phyloP scores from a whole-genome alignment of 2,888 invertebrate genomes.

The Neoscelio sp. region DNA sequence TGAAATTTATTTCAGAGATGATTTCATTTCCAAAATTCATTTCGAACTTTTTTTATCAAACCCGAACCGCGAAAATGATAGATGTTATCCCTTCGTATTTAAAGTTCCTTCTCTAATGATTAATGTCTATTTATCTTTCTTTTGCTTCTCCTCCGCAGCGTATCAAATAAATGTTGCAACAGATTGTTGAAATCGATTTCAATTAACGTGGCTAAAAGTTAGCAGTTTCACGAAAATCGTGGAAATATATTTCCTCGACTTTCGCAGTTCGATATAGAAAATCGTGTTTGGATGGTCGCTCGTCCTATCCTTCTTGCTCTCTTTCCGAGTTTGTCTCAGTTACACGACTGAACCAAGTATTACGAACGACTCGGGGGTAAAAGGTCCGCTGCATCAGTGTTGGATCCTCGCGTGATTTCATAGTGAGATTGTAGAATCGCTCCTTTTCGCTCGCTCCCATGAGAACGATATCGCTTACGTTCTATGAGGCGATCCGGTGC shows the following conservation, averaged over 20 bases:
- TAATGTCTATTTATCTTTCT: constrained; percentile 10
- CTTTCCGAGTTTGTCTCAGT: constrained; percentile 5
- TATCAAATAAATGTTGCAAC: constrained; percentile 49
- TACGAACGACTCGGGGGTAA: constrained; percentile 49
- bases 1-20: no score
- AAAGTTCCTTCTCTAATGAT: neutral
- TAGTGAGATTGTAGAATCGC: constrained; percentile 51
- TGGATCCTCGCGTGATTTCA: constrained; percentile 56
- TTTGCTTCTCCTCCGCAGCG: constrained; percentile 7
- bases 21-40: neutral
- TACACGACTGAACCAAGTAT: constrained; percentile 24
- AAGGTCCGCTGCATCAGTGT: constrained; percentile 62
- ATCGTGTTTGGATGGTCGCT: no score
- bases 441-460: constrained; percentile 35
- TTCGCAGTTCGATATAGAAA: constrained; percentile 40
- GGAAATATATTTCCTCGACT: constrained; percentile 57
- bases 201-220: constrained; percentile 49
- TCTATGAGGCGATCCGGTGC: constrained; percentile 49
- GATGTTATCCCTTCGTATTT: neutral
- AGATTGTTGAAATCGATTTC: constrained; percentile 59
- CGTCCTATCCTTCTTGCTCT: no score
- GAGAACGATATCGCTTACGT: constrained; percentile 54
- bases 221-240: constrained; percentile 43
- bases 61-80: constrained; percentile 4
- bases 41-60: neutral